phyloP scores from a whole-genome alignment of 2,888 invertebrate species.

The Dynastes grantii region DNA sequence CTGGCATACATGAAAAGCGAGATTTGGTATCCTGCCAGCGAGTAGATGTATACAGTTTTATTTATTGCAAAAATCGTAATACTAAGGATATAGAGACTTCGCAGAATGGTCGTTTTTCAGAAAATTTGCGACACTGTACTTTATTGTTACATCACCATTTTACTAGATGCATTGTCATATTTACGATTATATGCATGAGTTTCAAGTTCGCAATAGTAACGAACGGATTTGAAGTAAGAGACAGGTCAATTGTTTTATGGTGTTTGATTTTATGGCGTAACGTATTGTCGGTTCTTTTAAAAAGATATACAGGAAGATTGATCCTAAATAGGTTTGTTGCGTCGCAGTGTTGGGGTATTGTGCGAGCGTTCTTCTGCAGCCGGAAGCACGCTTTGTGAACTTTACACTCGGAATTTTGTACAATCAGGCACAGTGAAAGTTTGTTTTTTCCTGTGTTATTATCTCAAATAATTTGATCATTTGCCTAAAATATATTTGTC shows the following conservation, averaged over 20 bases:
- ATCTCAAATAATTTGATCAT: constrained; percentile 34
- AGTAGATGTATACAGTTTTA: constrained; percentile 7
- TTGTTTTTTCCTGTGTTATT: constrained; percentile 35
- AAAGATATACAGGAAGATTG: constrained; percentile 24
- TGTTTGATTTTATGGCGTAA: background rate
- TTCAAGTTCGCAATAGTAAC: too few species aligned
- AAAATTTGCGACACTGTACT: background rate
- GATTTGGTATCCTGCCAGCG: constrained; percentile 20
- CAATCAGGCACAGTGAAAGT: constrained; percentile 35
- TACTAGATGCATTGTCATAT: background rate
- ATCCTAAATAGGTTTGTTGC: constrained; percentile 20
- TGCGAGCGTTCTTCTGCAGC: constrained; percentile 32
- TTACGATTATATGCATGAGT: background rate
- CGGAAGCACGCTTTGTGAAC: constrained; percentile 41
- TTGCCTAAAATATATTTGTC: constrained; percentile 17
- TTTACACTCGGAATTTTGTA: constrained; percentile 43
- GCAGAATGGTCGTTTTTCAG: background rate
- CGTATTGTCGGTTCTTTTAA: background rate
- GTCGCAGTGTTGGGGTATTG: constrained; percentile 22
- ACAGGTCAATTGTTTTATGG: constrained; percentile 4
- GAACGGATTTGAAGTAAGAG: background rate
- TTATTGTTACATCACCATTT: background rate
- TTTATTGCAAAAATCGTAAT: constrained; percentile 11
- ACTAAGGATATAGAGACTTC: constrained; percentile 7
- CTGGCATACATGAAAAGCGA: constrained; percentile 21